Percentiles rank a stretch among this genome's conserved stretches.
phyloP scores from a whole-genome alignment of 2,888 invertebrate genomes.

The Apodemia zela region DNA sequence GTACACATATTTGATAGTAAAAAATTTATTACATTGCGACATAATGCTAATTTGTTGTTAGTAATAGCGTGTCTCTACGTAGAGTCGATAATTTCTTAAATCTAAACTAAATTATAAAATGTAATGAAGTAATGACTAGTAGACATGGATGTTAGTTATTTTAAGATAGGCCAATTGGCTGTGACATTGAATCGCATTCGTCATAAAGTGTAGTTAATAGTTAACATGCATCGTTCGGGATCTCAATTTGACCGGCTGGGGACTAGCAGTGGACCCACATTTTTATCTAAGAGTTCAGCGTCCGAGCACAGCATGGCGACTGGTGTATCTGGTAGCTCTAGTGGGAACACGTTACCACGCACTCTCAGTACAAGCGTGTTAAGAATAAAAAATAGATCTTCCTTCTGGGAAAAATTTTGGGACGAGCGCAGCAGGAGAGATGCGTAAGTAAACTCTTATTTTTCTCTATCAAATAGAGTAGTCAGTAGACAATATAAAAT shows the following conservation, averaged over 20 bases:
- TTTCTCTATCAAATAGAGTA: neutral
- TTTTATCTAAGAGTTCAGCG: conserved; percentile 69
- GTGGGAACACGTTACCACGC: conserved; percentile 80
- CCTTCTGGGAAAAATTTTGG: conserved; percentile 93
- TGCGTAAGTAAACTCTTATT: conserved; percentile 79
- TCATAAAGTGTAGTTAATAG: conserved; percentile 43
- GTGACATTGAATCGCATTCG: conserved; percentile 24
- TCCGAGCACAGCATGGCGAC: conserved; percentile 77
- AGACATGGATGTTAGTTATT: conserved; percentile 13
- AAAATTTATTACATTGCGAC: conserved; percentile 1
- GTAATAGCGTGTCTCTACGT: neutral
- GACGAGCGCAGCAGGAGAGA: conserved; percentile 84
- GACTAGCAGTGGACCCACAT: conserved; percentile 51
- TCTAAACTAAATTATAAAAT: neutral
- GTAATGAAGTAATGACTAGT: conserved; percentile 9
- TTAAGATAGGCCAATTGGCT: conserved; percentile 20
- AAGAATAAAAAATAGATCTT: conserved; percentile 87
- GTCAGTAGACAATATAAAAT: neutral
- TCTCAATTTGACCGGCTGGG: conserved; percentile 80
- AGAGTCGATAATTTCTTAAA: neutral
- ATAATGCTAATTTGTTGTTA: neutral
- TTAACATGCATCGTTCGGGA: conserved; percentile 74
- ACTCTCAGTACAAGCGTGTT: conserved; percentile 90
- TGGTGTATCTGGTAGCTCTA: conserved; percentile 70
- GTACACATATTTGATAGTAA: neutral